phyloP scores from a whole-genome alignment of 2,113 vertebrate species.

The Pseudorasbora parva region DNA sequence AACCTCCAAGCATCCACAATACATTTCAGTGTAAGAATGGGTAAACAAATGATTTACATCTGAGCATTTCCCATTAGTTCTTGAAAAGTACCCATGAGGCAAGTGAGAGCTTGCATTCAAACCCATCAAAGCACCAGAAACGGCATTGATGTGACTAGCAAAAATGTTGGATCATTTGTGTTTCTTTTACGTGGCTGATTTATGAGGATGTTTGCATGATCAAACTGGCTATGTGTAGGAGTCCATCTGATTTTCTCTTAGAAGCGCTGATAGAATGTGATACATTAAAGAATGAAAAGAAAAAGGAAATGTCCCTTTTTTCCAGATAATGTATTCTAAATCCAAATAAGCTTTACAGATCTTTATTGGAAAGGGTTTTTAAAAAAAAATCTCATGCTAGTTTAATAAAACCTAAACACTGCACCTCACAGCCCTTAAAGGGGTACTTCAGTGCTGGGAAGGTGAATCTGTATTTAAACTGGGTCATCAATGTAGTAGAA shows the following conservation, averaged over 20 bases:
- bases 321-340: too few relatives aligned
- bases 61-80: conserved; percentile 6
- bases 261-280: neutral
- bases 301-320: too few relatives aligned
- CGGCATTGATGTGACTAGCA: conserved; percentile 23
- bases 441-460: too few relatives aligned
- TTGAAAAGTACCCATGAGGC: conserved; percentile 4
- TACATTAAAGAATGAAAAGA: neutral
- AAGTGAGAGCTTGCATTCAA: conserved; percentile 18
- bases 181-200: conserved; percentile 19
- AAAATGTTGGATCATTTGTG: conserved; percentile 14
- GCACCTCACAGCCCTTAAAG: too few relatives aligned
- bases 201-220: conserved; percentile 41
- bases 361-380: too few relatives aligned
- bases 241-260: neutral
- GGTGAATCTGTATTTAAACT: too few relatives aligned
- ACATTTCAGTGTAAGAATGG: conserved; percentile 33
- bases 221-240: conserved; percentile 3
- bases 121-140: conserved; percentile 10
- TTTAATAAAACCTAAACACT: too few relatives aligned
- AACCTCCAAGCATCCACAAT: neutral
- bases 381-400: too few relatives aligned
- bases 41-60: conserved; percentile 40
- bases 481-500: too few relatives aligned
- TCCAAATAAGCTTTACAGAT: too few relatives aligned